phyloP scores from a whole-genome alignment of 2,113 vertebrate genomes.

The Hippocampus barbouri region DNA sequence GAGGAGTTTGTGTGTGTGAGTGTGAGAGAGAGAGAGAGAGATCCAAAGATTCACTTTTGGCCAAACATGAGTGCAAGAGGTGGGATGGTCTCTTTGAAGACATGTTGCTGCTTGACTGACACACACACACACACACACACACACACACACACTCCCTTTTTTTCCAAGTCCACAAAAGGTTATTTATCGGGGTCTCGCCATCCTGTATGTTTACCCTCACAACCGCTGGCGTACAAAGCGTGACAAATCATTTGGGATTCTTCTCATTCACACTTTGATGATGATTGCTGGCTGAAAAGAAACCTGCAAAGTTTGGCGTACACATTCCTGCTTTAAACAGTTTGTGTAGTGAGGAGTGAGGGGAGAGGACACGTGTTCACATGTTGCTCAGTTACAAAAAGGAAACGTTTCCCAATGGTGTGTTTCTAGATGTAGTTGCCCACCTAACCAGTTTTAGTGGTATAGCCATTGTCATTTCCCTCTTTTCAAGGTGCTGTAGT shows the following conservation, averaged over 20 bases:
- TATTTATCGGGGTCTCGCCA: constrained; percentile 35
- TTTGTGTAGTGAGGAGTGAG: constrained; percentile 14
- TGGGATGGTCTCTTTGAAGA: background rate
- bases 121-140: background rate
- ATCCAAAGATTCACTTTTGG: constrained; percentile 53
- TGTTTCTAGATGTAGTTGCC: constrained; percentile 55
- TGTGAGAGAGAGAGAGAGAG: background rate
- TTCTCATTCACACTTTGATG: constrained; percentile 33
- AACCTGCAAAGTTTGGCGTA: constrained; percentile 14
- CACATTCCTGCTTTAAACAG: constrained; percentile 49
- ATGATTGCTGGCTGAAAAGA: constrained; percentile 29
- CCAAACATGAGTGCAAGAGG: constrained; percentile 8
- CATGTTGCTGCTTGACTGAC: background rate
- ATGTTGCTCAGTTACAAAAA: constrained; percentile 14
- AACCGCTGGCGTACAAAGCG: constrained; percentile 37
- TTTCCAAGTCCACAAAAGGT: constrained; percentile 26
- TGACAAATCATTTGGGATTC: constrained; percentile 60
- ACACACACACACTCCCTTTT: background rate
- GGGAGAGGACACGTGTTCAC: constrained; percentile 6
- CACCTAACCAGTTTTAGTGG: constrained; percentile 65
- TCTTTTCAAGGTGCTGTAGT: constrained; percentile 6
- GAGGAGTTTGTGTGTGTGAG: constrained; percentile 3
- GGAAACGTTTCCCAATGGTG: constrained; percentile 20
- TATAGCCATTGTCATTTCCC: constrained; percentile 39
- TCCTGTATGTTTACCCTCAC: constrained; percentile 2